These are phyloP conservation scores for Miichthys miiuy DNA, from an alignment of 2,797 vertebrate genomes.

Conservation along the genomic window DNA sequence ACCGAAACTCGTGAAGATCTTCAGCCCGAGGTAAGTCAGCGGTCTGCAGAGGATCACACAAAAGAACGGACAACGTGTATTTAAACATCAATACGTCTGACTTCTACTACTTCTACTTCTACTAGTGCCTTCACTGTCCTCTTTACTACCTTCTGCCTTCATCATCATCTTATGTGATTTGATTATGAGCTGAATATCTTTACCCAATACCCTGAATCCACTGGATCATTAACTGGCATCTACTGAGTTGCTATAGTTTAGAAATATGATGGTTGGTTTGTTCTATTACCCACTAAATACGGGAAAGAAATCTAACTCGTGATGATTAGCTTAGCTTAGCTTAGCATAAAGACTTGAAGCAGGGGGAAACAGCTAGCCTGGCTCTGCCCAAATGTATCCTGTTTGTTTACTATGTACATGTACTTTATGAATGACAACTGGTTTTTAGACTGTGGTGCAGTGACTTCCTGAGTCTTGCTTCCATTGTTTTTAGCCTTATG, in stretches of 20 bases:
- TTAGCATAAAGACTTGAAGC: not conserved
- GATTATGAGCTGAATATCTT: no score
- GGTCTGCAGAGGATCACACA: slow-evolving; percentile 84
- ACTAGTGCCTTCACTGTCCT: no score
- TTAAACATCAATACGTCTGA: not conserved
- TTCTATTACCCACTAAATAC: no score
- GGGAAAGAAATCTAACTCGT: no score
- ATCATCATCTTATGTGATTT: not conserved
- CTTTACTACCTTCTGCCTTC: not conserved
- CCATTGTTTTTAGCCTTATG: not conserved
- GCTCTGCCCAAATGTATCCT: not conserved
- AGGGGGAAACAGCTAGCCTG: not conserved
- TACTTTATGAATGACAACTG: not conserved
- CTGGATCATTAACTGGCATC: no score
- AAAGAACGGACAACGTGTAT: not conserved
- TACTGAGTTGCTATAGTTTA: not conserved
- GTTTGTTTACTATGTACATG: no score
- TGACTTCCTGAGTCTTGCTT: no score
- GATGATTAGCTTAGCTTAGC: not conserved
- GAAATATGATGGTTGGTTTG: not conserved
- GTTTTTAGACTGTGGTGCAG: no score
- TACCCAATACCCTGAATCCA: no score
- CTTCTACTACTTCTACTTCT: no score
- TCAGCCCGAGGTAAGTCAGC: slow-evolving; percentile 94
- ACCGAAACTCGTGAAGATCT: slow-evolving; percentile 93